These are phyloP conservation scores for Fabriciana adippe DNA, from an alignment of 2,888 invertebrate species.

Conservation along the genomic window DNA sequence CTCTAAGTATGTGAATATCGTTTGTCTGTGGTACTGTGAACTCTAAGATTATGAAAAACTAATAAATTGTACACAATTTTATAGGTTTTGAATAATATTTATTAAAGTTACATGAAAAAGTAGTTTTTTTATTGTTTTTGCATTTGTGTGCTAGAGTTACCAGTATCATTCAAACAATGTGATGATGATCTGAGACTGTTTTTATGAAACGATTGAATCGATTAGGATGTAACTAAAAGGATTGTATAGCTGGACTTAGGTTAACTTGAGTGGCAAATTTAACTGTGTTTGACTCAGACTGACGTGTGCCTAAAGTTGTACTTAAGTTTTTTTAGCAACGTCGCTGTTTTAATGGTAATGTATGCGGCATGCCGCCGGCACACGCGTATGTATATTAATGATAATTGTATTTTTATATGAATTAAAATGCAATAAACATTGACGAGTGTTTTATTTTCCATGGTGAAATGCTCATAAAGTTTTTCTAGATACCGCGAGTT, in stretches of 20 bases:
- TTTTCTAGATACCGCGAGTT: not conserved
- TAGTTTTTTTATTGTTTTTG: not conserved
- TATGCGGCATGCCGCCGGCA: constrained; percentile 61
- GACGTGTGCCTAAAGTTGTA: constrained; percentile 67
- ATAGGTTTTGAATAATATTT: no score
- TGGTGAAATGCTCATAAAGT: not conserved
- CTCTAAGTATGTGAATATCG: not conserved
- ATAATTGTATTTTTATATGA: constrained; percentile 80
- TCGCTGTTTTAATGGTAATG: constrained; percentile 57
- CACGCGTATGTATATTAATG: constrained; percentile 71
- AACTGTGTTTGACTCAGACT: constrained; percentile 54
- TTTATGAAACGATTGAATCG: constrained; percentile 16
- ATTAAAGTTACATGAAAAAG: not conserved
- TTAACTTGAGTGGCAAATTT: constrained; percentile 45
- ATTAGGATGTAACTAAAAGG: constrained; percentile 17
- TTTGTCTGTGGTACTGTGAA: constrained; percentile 2
- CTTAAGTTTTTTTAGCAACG: constrained; percentile 58
- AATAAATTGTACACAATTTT: not conserved
- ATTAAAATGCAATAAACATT: constrained; percentile 66
- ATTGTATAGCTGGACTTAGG: constrained; percentile 17
- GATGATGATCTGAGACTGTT: constrained; percentile 7
- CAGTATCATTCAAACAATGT: constrained; percentile 3
- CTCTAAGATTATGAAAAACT: not conserved
- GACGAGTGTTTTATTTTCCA: constrained; percentile 51
- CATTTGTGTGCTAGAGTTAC: not conserved